Percentiles rank a stretch among this genome's conserved stretches.
These are phyloP conservation scores for Ctenomys sociabilis DNA, from an alignment of 2,113 vertebrate species.

Conservation along the genomic window DNA sequence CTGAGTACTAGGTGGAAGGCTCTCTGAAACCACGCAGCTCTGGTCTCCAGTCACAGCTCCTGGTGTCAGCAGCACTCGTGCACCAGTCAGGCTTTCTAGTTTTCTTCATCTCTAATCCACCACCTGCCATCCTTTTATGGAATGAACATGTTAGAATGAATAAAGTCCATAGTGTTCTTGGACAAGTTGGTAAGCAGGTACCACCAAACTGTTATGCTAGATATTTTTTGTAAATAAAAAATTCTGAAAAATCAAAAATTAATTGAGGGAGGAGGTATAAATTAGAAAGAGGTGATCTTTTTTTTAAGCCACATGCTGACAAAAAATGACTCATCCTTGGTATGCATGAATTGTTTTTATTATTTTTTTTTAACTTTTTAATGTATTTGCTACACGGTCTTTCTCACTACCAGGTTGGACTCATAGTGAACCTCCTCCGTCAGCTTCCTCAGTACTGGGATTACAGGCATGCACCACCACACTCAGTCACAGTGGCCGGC, in stretches of 20 bases:
- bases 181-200: not conserved
- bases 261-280: not conserved
- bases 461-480: too few relatives aligned
- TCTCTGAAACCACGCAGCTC: not conserved
- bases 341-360: not conserved
- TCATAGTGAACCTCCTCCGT: too few relatives aligned
- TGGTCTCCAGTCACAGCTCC: rapidly evolving
- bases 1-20: rapidly evolving
- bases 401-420: too few relatives aligned
- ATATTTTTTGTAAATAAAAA: not conserved
- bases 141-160: not conserved
- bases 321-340: not conserved
- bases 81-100: not conserved
- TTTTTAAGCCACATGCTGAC: not conserved
- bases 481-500: too few relatives aligned
- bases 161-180: not conserved
- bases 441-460: too few relatives aligned
- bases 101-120: not conserved
- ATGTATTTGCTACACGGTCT: too few relatives aligned
- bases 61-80: not conserved
- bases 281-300: not conserved
- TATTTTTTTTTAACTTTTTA: too few relatives aligned
- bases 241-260: not conserved
- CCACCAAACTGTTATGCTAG: not conserved
- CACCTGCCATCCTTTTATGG: not conserved